Evolutionary conservation across 2,888 invertebrate genomes (phyloP).

Genomic region (Norana najaformis): DNA sequence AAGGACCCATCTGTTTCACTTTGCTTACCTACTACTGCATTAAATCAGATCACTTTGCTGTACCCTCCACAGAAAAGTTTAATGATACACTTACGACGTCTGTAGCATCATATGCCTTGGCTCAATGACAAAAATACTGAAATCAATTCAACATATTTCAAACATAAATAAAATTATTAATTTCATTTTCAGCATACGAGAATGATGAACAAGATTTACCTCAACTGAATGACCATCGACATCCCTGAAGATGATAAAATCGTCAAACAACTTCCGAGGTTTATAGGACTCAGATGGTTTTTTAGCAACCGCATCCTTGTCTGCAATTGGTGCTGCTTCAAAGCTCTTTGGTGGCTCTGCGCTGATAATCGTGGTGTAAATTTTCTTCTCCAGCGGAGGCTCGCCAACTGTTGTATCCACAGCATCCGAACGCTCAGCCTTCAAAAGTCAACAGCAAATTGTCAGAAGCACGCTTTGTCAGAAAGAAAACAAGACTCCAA

Average conservation of each 20-base stretch:
- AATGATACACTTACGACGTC: too few relatives aligned
- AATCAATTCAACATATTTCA: too few relatives aligned
- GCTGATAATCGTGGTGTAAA: constrained; percentile 42
- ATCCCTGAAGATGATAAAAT: constrained; percentile 55
- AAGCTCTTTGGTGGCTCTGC: constrained; percentile 51
- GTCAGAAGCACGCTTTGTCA: too few relatives aligned
- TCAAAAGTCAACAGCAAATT: not conserved
- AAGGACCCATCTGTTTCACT: too few relatives aligned
- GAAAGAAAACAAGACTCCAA: not conserved
- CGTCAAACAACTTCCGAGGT: constrained; percentile 55
- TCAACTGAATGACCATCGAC: constrained; percentile 62
- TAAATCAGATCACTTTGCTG: too few relatives aligned
- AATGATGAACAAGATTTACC: constrained; percentile 45
- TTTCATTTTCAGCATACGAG: not conserved
- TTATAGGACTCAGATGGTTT: constrained; percentile 49
- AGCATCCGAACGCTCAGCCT: not conserved
- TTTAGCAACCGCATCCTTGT: constrained; percentile 49
- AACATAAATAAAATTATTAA: too few relatives aligned
- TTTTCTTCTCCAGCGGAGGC: constrained; percentile 41
- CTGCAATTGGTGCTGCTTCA: constrained; percentile 50
- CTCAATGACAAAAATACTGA: too few relatives aligned
- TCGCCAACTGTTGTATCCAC: constrained; percentile 40
- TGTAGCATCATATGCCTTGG: not conserved
- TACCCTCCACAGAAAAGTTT: too few relatives aligned
- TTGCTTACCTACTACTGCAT: too few relatives aligned